phyloP scores from a whole-genome alignment of 2,888 invertebrate genomes.

The Drosophila rubida region DNA sequence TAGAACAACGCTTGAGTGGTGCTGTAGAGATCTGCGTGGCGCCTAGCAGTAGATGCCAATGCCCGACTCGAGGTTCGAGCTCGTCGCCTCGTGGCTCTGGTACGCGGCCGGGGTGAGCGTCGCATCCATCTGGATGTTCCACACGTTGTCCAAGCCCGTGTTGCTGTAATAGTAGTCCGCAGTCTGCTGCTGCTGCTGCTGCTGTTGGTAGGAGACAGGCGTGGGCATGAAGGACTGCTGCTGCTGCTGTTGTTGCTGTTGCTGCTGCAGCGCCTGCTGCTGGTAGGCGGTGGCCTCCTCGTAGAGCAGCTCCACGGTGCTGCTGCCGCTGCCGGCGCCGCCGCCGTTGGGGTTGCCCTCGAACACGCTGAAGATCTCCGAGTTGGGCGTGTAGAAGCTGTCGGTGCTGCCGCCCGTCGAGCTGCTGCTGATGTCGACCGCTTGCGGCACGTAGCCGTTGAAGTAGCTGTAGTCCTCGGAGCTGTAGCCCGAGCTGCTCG shows the following conservation, averaged over 20 bases:
- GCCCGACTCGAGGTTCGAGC: constrained; percentile 39
- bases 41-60: constrained; percentile 70
- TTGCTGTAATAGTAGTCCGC: constrained; percentile 84
- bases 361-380: constrained; percentile 80
- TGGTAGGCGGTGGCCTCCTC: constrained; percentile 64
- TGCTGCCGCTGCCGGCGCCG: constrained; percentile 12
- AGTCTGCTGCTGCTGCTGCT: constrained; percentile 48
- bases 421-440: constrained; percentile 51
- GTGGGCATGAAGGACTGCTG: constrained; percentile 47
- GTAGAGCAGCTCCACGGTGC: constrained; percentile 62
- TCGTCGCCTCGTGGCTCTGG: constrained; percentile 35
- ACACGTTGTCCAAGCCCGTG: constrained; percentile 81
- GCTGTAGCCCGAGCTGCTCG: constrained; percentile 82
- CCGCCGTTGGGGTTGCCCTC: constrained; percentile 61
- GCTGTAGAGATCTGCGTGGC: constrained; percentile 34
- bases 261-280: constrained; percentile 36
- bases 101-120: constrained; percentile 38
- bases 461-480: constrained; percentile 81
- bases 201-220: constrained; percentile 30
- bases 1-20: constrained; percentile 81
- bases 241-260: constrained; percentile 43
- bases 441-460: constrained; percentile 57
- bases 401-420: constrained; percentile 38
- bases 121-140: constrained; percentile 83
- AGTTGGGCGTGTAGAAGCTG: constrained; percentile 63